phyloP scores from a whole-genome alignment of 35 echinoderm and acorn worm species.

The Ptychodera flava region DNA sequence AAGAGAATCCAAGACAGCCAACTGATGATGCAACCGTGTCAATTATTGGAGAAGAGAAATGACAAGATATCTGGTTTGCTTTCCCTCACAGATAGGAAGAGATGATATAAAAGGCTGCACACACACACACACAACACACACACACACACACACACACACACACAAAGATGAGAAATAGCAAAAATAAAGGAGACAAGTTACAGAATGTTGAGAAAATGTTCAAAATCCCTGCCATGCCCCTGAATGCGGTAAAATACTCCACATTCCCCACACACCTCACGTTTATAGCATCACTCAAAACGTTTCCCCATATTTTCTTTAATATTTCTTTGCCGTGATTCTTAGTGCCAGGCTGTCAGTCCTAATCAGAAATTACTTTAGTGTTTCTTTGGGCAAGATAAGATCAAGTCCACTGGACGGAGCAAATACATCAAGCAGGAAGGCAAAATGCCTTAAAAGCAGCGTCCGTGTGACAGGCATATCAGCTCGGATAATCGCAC shows the following conservation, averaged over 20 bases:
- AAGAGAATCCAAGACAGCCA: too few species aligned
- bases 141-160: neutral
- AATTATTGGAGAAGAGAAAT: neutral
- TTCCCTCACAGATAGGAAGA: neutral
- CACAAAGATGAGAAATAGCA: too few species aligned
- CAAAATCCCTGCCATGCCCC: neutral
- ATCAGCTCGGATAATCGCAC: neutral
- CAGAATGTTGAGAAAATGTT: neutral
- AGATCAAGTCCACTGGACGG: neutral
- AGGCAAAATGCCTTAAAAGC: neutral
- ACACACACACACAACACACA: neutral
- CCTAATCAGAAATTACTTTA: neutral
- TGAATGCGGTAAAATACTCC: neutral
- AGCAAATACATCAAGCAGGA: neutral
- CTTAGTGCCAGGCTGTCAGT: neutral
- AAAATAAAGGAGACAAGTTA: neutral
- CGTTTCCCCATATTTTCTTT: neutral
- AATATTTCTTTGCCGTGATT: neutral
- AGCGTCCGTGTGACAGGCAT: neutral
- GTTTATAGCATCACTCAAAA: neutral
- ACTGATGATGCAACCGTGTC: too few species aligned
- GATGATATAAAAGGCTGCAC: neutral
- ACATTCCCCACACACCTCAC: neutral
- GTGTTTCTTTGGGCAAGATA: neutral
- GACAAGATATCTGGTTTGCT: neutral